Base-by-base conservation (phyloP, 2,113 vertebrate species). In the Ptilonorhynchus violaceus region DNA sequence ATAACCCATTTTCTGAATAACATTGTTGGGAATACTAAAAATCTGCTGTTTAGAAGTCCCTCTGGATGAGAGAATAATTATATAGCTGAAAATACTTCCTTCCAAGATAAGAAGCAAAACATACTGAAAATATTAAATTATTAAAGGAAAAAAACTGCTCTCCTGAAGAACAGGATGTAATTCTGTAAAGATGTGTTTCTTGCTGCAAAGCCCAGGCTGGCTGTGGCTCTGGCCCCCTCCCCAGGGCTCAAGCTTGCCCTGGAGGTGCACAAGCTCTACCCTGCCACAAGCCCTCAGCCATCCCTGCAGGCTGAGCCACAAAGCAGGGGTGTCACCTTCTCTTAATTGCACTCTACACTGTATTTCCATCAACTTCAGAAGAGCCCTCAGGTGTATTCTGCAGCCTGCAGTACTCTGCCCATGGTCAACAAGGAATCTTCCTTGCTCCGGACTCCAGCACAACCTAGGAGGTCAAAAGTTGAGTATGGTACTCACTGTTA, bases 211-310 rank as follows among this genome's bases (percentile, higher is more conserved):
- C 42, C 44, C 5, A 6, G 0, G 0, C 42, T 15, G 47, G 35
- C 9, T 46, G 23, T 25, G 42, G 22, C 35, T 52, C 47, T 15
- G 13, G 0, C 14, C 3, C 18, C 37, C 13, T 79, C 28, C 30
- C 46, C 0, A 0, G 22, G 25, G 47, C 5, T 49, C 2, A 3
- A 69, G 46, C 17, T 18, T 19, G 52, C 75, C 16, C 63, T 3
- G 2, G 46, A 49, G 37, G 14, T 30, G 52, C 4, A 19, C 31
- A 24, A 5, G 66, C 83, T 25, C 46, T 19, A 37, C n/a, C 9
- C 22, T 2, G 2, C 56, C 47, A 28, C 23, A 15, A 55, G 60
- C 74, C 46, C 16, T 9, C 31, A 12, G 67, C 55, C 70, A 30
- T 4, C 59, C 46, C 64, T 35, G 30, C 41, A 42, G 79, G 89